A percentile compares a stretch with the other conserved stretches of the same genome.
phyloP scores from a whole-genome alignment of 1,140 invertebrate species.

The Zaprionus davidi region DNA sequence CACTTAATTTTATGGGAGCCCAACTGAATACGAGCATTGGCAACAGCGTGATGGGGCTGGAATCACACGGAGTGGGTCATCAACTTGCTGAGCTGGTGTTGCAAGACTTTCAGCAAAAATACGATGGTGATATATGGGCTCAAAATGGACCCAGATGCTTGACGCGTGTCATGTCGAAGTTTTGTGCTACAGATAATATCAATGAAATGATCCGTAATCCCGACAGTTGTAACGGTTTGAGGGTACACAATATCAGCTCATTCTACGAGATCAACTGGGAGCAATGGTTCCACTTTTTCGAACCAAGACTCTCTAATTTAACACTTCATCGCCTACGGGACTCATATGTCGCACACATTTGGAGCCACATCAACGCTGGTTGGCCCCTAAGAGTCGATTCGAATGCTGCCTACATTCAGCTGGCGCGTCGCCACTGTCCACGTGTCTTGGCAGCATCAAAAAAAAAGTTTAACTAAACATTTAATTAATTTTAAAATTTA shows the following conservation, averaged over 20 bases:
- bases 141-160: slow-evolving; percentile 87
- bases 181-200: background rate
- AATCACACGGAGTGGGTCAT: slow-evolving; percentile 85
- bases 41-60: slow-evolving; percentile 88
- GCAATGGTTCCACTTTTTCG: background rate
- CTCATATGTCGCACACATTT: slow-evolving; percentile 7
- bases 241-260: background rate
- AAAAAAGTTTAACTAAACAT: background rate
- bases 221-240: background rate
- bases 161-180: background rate
- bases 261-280: slow-evolving; percentile 2
- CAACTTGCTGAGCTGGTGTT: slow-evolving; percentile 86
- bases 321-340: background rate
- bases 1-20: slow-evolving; percentile 86
- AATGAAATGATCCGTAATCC: background rate
- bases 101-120: slow-evolving; percentile 86
- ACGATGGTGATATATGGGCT: slow-evolving; percentile 87
- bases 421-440: slow-evolving; percentile 1
- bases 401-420: slow-evolving; percentile 61
- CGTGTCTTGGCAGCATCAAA: background rate
- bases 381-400: background rate
- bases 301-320: background rate
- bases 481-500: too few species aligned
- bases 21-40: slow-evolving; percentile 85
- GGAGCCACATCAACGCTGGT: background rate